Conservation (phyloP, 2,797 vertebrate genomes). For the Ispidina lecontei region DNA sequence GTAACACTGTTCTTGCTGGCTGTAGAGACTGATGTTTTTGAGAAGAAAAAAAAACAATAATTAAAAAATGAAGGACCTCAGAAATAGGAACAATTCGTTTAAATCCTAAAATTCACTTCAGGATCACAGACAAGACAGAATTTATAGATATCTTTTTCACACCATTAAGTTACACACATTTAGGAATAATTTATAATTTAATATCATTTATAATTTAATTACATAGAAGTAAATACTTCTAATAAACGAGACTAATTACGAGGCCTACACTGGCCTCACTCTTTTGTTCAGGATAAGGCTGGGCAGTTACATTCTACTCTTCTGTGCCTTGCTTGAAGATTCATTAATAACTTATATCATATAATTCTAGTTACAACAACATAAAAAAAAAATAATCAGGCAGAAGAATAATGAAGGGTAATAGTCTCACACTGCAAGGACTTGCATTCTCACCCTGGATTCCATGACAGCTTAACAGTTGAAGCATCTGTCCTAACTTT, state of each 20-base stretch:
- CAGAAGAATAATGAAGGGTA: not conserved
- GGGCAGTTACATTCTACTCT: not conserved
- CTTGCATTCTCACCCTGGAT: not conserved
- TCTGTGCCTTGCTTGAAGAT: not conserved
- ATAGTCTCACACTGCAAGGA: not conserved
- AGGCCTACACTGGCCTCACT: not conserved
- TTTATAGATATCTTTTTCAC: not conserved
- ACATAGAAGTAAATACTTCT: not conserved
- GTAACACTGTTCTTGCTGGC: not conserved
- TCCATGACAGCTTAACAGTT: not conserved
- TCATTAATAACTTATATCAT: not conserved
- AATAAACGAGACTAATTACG: not conserved
- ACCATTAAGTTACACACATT: not conserved
- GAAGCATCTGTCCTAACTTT: constrained; percentile 23
- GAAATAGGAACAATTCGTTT: not conserved
- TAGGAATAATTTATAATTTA: not conserved
- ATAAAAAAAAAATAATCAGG: not conserved
- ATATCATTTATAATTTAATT: not conserved
- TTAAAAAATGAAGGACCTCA: not conserved
- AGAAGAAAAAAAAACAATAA: not conserved
- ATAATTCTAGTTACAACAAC: not conserved
- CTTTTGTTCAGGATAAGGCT: not conserved
- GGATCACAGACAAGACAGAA: not conserved
- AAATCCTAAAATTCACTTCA: not conserved
- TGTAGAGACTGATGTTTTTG: not conserved